Evolutionary conservation across 2,888 invertebrate species (phyloP).

Genomic region (Petrolisthes cinctipes): DNA sequence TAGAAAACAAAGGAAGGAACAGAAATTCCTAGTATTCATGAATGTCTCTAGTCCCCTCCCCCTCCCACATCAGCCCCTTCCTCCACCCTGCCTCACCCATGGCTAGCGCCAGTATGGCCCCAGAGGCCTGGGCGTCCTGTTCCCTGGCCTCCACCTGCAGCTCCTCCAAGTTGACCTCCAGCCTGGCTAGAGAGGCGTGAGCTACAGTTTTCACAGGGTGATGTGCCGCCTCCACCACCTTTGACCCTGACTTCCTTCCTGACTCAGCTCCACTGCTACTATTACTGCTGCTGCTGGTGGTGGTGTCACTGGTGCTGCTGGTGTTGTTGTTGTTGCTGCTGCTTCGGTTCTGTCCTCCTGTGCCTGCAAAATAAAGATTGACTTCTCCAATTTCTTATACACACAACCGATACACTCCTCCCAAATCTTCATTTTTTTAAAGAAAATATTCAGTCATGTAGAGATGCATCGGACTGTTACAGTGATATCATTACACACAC

Average conservation of each 20-base stretch:
- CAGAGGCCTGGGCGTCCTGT: slow-evolving; percentile 61
- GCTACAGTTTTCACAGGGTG: slow-evolving; percentile 28
- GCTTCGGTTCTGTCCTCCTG: not conserved
- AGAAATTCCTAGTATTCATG: not conserved
- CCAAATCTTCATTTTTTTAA: not conserved
- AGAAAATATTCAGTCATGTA: not conserved
- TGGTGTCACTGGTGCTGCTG: not conserved
- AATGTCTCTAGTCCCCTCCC: not conserved
- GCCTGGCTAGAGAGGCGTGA: slow-evolving; percentile 43
- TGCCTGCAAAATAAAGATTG: not conserved
- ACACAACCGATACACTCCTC: not conserved
- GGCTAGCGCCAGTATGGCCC: slow-evolving; percentile 61
- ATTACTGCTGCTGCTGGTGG: not conserved
- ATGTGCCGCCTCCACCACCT: not conserved
- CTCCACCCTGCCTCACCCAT: slow-evolving; percentile 44
- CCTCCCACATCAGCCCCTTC: not conserved
- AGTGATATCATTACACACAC: not conserved
- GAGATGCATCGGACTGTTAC: not conserved
- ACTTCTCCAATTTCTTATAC: not conserved
- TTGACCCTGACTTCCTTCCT: not conserved
- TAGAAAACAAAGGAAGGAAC: not conserved
- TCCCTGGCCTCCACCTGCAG: slow-evolving; percentile 55
- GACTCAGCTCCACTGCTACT: not conserved
- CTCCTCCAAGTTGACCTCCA: slow-evolving; percentile 58
- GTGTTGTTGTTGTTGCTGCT: slow-evolving; percentile 20